A percentile compares a stretch with the other conserved stretches of the same genome.
These are phyloP conservation scores for Agriopis marginaria DNA, from an alignment of 2,888 invertebrate species.

Conservation along the genomic window DNA sequence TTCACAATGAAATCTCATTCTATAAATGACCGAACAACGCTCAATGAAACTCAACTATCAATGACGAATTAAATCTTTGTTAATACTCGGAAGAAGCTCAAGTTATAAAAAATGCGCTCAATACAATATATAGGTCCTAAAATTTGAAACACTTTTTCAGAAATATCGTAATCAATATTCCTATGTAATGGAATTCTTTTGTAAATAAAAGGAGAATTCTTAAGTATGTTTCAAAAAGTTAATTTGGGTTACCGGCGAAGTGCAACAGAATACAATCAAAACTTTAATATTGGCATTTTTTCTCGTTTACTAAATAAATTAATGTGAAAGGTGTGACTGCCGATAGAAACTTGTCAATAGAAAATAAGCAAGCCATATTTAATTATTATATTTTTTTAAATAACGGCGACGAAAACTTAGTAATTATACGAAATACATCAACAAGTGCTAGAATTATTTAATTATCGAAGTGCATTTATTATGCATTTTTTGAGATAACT, in stretches of 20 bases:
- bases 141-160: background rate
- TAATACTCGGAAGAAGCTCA: too few relatives aligned
- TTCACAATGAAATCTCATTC: too few relatives aligned
- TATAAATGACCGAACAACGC: too few relatives aligned
- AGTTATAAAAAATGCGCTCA: too few relatives aligned
- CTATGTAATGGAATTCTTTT: background rate
- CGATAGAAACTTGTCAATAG: background rate
- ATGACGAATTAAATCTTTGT: too few relatives aligned
- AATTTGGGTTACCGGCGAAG: constrained; percentile 18
- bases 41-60: too few relatives aligned
- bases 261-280: constrained; percentile 15
- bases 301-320: background rate
- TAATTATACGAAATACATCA: background rate
- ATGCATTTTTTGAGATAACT: too few relatives aligned
- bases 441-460: background rate
- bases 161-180: background rate
- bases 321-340: constrained; percentile 9
- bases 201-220: background rate
- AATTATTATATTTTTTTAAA: background rate
- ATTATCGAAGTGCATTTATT: background rate
- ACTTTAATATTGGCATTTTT: constrained; percentile 8
- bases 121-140: too few relatives aligned
- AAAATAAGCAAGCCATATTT: background rate
- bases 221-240: constrained; percentile 6
- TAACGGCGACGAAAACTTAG: too few relatives aligned